Conservation (phyloP, 2,113 vertebrate species). For the Strix aluco region DNA sequence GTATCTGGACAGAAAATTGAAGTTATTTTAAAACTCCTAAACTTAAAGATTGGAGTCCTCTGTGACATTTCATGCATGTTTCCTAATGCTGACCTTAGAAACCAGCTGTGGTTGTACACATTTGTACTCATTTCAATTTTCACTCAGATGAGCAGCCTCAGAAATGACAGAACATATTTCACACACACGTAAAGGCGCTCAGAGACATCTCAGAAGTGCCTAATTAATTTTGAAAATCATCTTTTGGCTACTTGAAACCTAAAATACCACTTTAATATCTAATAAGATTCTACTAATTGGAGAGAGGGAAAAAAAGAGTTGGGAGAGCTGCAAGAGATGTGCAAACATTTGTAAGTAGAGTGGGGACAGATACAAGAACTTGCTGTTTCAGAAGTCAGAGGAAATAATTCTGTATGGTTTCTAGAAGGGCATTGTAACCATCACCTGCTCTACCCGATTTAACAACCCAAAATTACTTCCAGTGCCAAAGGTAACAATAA, state of each 20-base stretch:
- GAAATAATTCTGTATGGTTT: neutral
- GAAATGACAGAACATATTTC: neutral
- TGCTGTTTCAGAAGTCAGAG: neutral
- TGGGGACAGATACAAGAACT: neutral
- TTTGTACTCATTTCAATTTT: neutral
- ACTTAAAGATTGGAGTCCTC: neutral
- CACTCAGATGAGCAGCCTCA: neutral
- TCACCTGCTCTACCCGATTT: neutral
- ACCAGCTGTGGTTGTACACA: neutral
- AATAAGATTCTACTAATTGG: neutral
- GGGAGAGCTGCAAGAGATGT: neutral
- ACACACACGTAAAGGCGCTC: conserved; percentile 32
- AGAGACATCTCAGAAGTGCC: conserved; percentile 63
- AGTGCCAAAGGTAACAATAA: conserved; percentile 82
- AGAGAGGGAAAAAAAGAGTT: neutral
- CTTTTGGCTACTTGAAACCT: neutral
- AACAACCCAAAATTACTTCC: neutral
- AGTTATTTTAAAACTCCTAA: neutral
- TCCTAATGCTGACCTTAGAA: neutral
- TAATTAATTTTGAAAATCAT: neutral
- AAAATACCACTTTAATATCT: neutral
- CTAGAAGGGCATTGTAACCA: neutral
- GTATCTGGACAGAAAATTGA: neutral
- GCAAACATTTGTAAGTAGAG: neutral
- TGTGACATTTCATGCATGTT: neutral